Base-by-base conservation (phyloP, 2,113 vertebrate species). In the Hippolais icterina region DNA sequence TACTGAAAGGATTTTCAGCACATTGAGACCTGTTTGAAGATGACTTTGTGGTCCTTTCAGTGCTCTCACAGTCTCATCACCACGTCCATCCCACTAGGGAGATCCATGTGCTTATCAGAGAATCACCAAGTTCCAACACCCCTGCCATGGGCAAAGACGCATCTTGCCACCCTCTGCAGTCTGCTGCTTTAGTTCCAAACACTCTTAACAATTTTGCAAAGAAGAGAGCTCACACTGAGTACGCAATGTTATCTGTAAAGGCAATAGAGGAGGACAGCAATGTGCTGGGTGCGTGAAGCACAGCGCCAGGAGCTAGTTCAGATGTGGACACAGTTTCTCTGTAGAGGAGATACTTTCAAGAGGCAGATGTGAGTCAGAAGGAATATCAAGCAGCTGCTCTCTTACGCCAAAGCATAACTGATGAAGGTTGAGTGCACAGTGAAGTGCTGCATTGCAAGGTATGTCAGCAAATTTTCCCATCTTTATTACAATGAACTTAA, bases 181-280 rank as follows among this genome's bases (percentile, higher is more conserved):
- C 20, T 22, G 23, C 27, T 59, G 33, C 13, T 37, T 70, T 42
- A 57, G 56, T 35, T 35, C 27, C 31, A 25, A 90, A 54, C 24
- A 21, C 18, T 10, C 27, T 4, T 11, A 47, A 46, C 28, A 37
- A 11, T 9, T 77, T 42, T 61, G 42, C 22, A 28, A 53, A 47
- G 46, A 65, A 8, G 4, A 6, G 42, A 82, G 39, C 14, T 5
- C 33, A 9, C 11, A 3, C 22, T 15, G 52, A n/a, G 28, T 19
- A 3, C 2, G 2, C 17, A 15, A 14, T 3, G 3, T 31, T 3
- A 5, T 17, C 18, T 0, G 0, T 17, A 29, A 18, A 66, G 47
- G 60, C 54, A 44, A 28, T 8, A 11, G 46, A 41, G 60, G 12
- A 49, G n/a, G 53, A 33, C 10, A 39, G 29, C 46, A 6, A 6